A percentile compares a stretch with the other conserved stretches of the same genome.
phyloP scores from a whole-genome alignment of 2,113 vertebrate species.

The Cettia cetti region DNA sequence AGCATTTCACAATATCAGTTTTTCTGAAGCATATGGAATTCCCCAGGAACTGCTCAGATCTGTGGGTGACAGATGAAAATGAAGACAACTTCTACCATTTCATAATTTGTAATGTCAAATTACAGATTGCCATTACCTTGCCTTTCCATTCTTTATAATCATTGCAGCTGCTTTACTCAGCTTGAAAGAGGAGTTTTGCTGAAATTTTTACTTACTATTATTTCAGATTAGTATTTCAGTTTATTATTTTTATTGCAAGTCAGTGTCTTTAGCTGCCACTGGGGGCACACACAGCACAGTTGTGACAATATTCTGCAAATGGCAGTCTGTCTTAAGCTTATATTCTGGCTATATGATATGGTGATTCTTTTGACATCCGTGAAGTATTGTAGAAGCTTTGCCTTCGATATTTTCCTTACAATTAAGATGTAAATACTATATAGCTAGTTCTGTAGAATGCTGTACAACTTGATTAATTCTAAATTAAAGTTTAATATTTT shows the following conservation, averaged over 20 bases:
- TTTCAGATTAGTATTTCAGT: not conserved
- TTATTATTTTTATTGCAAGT: not conserved
- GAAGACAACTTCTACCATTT: not conserved
- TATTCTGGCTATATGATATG: not conserved
- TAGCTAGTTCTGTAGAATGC: not conserved
- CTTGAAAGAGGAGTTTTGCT: not conserved
- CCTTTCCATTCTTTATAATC: not conserved
- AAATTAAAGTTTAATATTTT: not conserved
- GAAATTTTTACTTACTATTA: not conserved
- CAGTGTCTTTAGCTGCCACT: not conserved
- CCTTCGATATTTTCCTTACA: not conserved
- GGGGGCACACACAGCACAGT: not conserved
- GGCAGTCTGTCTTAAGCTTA: not conserved
- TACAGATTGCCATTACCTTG: not conserved
- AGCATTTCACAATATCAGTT: not conserved
- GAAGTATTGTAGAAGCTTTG: not conserved
- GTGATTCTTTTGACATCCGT: not conserved
- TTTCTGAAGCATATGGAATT: not conserved
- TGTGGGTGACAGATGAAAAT: not conserved
- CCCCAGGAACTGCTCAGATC: not conserved
- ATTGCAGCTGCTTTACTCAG: not conserved
- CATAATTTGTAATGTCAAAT: not conserved
- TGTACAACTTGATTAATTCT: not conserved
- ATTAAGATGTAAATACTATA: not conserved
- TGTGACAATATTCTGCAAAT: not conserved